Evolutionary conservation across 2,888 invertebrate species (phyloP), one percentile per base, ranked within the genome.

Genomic region (Ophion costatus): DNA sequence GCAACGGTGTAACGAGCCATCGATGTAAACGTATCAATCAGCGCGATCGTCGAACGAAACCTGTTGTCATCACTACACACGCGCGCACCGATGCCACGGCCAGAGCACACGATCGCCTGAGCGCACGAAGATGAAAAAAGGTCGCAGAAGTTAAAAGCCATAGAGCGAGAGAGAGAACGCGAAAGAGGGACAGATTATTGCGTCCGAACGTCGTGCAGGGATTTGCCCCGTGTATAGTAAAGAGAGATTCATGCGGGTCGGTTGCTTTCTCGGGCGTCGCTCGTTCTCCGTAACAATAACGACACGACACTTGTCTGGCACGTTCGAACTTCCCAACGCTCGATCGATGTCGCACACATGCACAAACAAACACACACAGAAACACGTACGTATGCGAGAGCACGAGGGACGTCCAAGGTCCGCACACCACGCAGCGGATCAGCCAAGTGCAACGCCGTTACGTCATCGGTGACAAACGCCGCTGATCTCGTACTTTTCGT

Each of bases 1-100:
- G 64, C 56, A 88, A 89, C 89, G 89, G 89, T 90, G 89, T 89
- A 89, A 86, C 84, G 90, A 87, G 90, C 89, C 90, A 91, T 89
- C 89, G 90, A 91, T 90, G 91, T 90, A 91, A 91, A 90, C 89
- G 90, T 90, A 90, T 51, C 89, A 92, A 89, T 88, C 86, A 88
- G 88, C 86, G 86, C 83, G 86, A 89, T 90, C 88, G 90, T 85
- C 88, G 88, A 90, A 89, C 89, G 89, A 91, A 90, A 91, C 92
- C 91, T 91, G 91, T 91, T 91, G 92, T 91, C 90, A 89, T 89
- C 87, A 85, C 87, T 45, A 79, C 38, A 61, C 6, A 74, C 22
- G 22, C 67, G 29, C 73, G 78, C 61, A 45, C 71, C 33, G 20
- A 59, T 38, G 45, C 11, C 59, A 38, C 56, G 66, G 6, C 69